Evolutionary conservation across 2,888 invertebrate species (phyloP).

Genomic region (Hedychridium roseum): DNA sequence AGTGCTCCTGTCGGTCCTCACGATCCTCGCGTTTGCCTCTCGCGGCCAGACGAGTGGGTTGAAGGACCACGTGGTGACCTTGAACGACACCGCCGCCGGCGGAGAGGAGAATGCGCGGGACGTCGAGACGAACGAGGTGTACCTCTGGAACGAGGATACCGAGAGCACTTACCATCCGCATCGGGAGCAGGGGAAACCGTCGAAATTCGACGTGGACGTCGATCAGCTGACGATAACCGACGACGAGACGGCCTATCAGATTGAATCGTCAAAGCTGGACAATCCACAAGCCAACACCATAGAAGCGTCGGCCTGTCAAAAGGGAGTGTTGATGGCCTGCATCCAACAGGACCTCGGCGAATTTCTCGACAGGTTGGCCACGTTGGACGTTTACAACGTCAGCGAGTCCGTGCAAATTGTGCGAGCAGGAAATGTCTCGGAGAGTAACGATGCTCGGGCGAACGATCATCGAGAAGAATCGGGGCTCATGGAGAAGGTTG

Average conservation of each 20-base stretch:
- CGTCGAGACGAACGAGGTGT: conserved; percentile 35
- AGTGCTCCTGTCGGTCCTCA: conserved; percentile 21
- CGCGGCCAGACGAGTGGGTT: conserved; percentile 27
- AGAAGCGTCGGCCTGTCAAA: conserved; percentile 11
- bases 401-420: conserved; percentile 68
- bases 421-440: conserved; percentile 33
- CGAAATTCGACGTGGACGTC: conserved; percentile 53
- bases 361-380: conserved; percentile 69
- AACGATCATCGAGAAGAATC: conserved; percentile 64
- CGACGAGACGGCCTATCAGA: conserved; percentile 60
- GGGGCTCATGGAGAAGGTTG: conserved; percentile 69
- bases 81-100: conserved; percentile 31
- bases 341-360: conserved; percentile 62
- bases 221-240: conserved; percentile 49
- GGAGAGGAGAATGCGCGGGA: conserved; percentile 17
- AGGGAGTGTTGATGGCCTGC: conserved; percentile 38
- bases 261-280: conserved; percentile 66
- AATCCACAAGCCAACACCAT: conserved; percentile 39
- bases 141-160: conserved; percentile 15
- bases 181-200: conserved; percentile 44
- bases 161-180: conserved; percentile 28
- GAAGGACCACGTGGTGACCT: conserved; percentile 38
- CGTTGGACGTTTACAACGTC: conserved; percentile 67
- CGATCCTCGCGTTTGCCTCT: conserved; percentile 38
- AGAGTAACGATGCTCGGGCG: conserved; percentile 5